Conservation (phyloP, 2,797 vertebrate species). For the Myiothlypis coronata region DNA sequence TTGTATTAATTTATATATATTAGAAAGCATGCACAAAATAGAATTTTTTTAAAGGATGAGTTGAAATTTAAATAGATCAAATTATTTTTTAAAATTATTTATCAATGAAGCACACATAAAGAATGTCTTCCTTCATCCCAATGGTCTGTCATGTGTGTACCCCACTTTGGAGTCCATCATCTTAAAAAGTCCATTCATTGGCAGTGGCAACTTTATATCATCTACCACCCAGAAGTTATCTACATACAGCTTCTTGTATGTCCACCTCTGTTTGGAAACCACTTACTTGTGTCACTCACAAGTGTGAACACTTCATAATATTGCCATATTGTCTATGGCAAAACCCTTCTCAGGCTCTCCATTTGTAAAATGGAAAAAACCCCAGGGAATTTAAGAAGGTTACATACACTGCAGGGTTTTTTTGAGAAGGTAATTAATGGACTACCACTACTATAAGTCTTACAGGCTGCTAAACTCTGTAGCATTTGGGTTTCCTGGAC, state of each 20-base stretch:
- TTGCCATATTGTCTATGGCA: background rate
- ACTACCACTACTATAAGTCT: background rate
- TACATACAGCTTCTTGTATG: background rate
- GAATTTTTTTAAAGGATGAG: background rate
- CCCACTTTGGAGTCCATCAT: background rate
- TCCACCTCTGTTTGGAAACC: background rate
- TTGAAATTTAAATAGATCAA: background rate
- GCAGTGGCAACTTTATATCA: background rate
- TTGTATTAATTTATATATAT: background rate
- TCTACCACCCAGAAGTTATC: background rate
- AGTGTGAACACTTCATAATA: background rate
- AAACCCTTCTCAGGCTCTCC: background rate
- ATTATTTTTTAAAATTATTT: background rate
- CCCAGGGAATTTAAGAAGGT: background rate
- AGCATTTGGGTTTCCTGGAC: background rate
- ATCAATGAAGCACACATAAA: background rate
- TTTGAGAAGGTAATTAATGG: background rate
- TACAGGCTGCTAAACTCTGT: background rate
- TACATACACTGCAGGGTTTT: background rate
- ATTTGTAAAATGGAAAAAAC: background rate
- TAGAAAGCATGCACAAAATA: background rate
- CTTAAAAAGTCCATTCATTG: background rate
- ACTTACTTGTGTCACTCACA: background rate
- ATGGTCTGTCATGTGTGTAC: background rate
- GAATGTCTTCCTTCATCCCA: background rate